Percentiles rank a stretch among this genome's conserved stretches.
Conservation (phyloP, 1,140 invertebrate species). For the Galendromus occidentalis region DNA sequence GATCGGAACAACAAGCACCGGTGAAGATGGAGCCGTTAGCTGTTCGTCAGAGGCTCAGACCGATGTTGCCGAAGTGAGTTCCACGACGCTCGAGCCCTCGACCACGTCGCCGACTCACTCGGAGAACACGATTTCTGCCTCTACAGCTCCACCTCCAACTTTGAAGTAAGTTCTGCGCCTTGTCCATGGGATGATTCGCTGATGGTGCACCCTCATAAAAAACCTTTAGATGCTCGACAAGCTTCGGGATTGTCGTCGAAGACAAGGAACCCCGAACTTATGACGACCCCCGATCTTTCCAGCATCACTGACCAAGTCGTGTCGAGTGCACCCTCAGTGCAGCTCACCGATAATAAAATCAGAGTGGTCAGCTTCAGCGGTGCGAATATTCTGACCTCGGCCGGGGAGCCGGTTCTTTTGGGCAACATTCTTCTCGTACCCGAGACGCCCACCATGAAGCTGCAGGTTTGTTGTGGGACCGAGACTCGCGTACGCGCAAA, state of each 20-base stretch:
- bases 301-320: background rate
- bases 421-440: slow-evolving; percentile 10
- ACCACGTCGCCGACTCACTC: background rate
- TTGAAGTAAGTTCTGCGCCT: too few species aligned
- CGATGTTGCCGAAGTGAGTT: slow-evolving; percentile 2
- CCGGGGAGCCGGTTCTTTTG: slow-evolving; percentile 3
- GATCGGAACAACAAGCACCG: background rate
- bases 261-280: too few species aligned
- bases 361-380: background rate
- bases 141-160: too few species aligned
- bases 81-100: background rate
- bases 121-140: too few species aligned
- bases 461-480: background rate
- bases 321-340: background rate
- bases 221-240: too few species aligned
- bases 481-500: too few species aligned
- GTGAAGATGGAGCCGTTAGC: background rate
- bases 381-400: background rate
- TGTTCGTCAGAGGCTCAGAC: background rate
- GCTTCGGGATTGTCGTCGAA: too few species aligned
- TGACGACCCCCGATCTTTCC: background rate
- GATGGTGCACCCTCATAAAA: too few species aligned
- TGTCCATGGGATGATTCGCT: too few species aligned
- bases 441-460: background rate
- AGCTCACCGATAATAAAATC: background rate